phyloP scores from a whole-genome alignment of 2,888 invertebrate genomes.

The Tetropium fuscum region DNA sequence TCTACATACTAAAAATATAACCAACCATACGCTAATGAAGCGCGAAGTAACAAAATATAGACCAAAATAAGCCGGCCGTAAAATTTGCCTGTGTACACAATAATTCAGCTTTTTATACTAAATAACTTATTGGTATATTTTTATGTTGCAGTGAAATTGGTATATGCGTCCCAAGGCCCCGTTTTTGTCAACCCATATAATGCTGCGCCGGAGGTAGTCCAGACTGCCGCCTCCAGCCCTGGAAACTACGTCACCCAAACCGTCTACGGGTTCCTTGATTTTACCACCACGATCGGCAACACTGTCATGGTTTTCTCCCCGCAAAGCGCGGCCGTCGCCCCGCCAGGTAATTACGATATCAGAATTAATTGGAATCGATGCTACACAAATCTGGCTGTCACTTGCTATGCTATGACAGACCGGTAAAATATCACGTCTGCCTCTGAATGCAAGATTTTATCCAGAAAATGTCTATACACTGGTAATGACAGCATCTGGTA shows the following conservation, averaged over 20 bases:
- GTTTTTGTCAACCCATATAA: constrained; percentile 60
- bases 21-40: too few relatives aligned
- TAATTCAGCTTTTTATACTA: neutral
- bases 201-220: constrained; percentile 38
- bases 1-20: too few relatives aligned
- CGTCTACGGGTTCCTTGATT: constrained; percentile 93
- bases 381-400: too few relatives aligned
- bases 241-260: constrained; percentile 82
- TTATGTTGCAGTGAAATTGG: constrained; percentile 51
- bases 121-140: constrained; percentile 5
- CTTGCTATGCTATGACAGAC: too few relatives aligned
- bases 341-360: constrained; percentile 69
- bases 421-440: too few relatives aligned
- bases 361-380: too few relatives aligned
- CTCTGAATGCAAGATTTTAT: too few relatives aligned
- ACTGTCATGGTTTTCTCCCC: constrained; percentile 96
- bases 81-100: too few relatives aligned
- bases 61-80: too few relatives aligned
- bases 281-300: constrained; percentile 93
- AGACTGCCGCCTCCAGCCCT: constrained; percentile 46
- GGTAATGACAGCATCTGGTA: too few relatives aligned
- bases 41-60: too few relatives aligned
- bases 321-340: constrained; percentile 78
- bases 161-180: constrained; percentile 54
- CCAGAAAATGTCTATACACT: too few relatives aligned